Percentiles rank a stretch among this genome's conserved stretches.
These are phyloP conservation scores for Paratilapia polleni DNA, from an alignment of 2,113 vertebrate species.

Conservation along the genomic window DNA sequence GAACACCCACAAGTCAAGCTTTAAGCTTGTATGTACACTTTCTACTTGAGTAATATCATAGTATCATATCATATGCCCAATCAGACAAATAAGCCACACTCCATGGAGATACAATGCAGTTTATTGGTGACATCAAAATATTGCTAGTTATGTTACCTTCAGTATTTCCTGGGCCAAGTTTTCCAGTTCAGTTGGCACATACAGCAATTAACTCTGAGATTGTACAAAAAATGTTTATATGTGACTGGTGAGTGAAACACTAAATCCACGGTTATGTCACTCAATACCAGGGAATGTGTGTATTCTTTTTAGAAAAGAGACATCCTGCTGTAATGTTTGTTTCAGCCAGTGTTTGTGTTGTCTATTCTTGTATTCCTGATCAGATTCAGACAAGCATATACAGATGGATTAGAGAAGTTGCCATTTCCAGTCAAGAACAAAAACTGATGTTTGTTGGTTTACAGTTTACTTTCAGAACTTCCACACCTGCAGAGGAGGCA, in stretches of 20 bases:
- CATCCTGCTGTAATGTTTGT: neutral
- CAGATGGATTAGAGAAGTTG: no score
- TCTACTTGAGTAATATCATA: neutral
- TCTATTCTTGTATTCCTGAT: neutral
- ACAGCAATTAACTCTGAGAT: neutral
- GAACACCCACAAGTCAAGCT: neutral
- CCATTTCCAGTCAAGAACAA: no score
- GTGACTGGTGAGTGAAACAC: neutral
- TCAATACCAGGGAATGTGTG: neutral
- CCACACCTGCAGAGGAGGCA: no score
- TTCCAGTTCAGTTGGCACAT: neutral
- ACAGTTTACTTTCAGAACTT: no score
- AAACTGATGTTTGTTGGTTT: no score
- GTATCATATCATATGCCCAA: neutral
- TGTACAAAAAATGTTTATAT: neutral
- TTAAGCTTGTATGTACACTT: neutral
- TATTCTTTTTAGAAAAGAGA: neutral
- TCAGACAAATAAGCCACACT: neutral
- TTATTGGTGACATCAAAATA: rapidly evolving
- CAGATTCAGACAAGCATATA: rapidly evolving
- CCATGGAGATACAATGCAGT: neutral
- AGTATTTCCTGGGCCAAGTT: neutral
- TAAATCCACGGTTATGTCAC: neutral
- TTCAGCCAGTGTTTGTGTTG: neutral
- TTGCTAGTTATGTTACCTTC: neutral